Conservation (phyloP, 2,888 invertebrate species). For the Amphipyra berbera region DNA sequence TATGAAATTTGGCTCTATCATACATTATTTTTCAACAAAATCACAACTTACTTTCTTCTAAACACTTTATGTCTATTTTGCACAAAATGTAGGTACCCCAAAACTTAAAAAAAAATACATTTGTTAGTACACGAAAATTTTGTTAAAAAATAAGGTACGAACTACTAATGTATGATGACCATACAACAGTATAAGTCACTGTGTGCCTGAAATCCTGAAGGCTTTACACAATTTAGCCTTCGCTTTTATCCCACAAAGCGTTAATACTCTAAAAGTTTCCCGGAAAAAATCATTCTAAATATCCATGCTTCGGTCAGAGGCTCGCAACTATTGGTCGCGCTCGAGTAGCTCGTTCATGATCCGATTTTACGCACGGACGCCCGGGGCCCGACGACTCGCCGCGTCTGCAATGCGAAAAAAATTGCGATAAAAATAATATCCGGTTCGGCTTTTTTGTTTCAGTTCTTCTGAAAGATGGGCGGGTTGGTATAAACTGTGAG, state of each 20-base stretch:
- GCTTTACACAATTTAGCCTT: constrained; percentile 4
- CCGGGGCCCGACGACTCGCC: constrained; percentile 42
- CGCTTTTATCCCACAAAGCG: constrained; percentile 19
- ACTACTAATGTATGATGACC: too few species aligned
- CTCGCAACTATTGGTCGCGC: constrained; percentile 77
- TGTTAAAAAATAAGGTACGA: too few species aligned
- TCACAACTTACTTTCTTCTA: too few species aligned
- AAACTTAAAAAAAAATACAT: too few species aligned
- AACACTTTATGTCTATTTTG: too few species aligned
- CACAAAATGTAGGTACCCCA: too few species aligned
- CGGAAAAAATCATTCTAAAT: constrained; percentile 35
- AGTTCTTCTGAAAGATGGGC: constrained; percentile 27
- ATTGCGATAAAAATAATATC: constrained; percentile 41
- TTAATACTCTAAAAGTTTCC: constrained; percentile 28
- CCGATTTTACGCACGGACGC: constrained; percentile 75
- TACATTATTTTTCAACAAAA: too few species aligned
- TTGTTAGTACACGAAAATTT: too few species aligned
- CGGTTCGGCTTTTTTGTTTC: constrained; percentile 34
- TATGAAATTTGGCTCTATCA: too few species aligned
- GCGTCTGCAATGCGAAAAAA: constrained; percentile 57
- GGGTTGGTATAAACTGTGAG: constrained; percentile 6
- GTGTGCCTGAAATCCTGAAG: neutral
- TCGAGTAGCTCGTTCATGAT: constrained; percentile 66
- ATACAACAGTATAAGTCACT: neutral
- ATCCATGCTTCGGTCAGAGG: constrained; percentile 73